These are phyloP conservation scores for Etheostoma spectabile DNA, from an alignment of 2,113 vertebrate genomes.

Conservation along the genomic window DNA sequence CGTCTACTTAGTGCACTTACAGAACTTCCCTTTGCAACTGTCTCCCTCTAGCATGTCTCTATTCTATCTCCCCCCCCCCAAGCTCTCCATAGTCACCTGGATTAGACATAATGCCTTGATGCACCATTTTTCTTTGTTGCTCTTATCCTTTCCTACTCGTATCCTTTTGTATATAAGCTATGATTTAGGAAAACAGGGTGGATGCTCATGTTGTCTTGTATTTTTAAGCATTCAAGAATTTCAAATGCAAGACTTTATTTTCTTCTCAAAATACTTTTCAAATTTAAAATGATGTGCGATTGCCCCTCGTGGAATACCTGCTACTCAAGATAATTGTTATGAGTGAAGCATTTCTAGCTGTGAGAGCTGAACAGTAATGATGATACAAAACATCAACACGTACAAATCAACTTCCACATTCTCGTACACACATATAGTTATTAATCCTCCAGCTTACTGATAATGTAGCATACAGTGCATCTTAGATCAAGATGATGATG, in stretches of 20 bases:
- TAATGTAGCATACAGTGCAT: constrained; percentile 54
- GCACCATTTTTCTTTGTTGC: constrained; percentile 27
- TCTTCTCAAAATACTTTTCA: constrained; percentile 18
- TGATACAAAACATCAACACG: no score
- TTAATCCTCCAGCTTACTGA: constrained; percentile 38
- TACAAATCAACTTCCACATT: constrained; percentile 30
- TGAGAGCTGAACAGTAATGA: constrained; percentile 14
- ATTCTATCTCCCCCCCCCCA: constrained; percentile 57
- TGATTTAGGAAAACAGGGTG: constrained; percentile 81
- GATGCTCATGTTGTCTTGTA: constrained; percentile 66
- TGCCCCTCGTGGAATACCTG: constrained; percentile 54
- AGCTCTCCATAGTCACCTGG: constrained; percentile 67
- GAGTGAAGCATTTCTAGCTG: constrained; percentile 43
- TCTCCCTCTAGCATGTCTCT: constrained; percentile 68
- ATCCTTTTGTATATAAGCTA: constrained; percentile 78
- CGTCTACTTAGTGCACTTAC: constrained; percentile 81
- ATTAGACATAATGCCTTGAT: constrained; percentile 75
- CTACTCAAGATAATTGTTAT: constrained; percentile 30
- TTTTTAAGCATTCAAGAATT: constrained; percentile 54
- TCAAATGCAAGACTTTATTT: constrained; percentile 46
- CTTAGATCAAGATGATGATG: constrained; percentile 22
- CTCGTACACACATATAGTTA: constrained; percentile 17
- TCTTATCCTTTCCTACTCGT: constrained; percentile 53
- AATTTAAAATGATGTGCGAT: constrained; percentile 47
- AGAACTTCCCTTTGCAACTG: constrained; percentile 65